Conservation (phyloP, 2,888 invertebrate species). For the Spilarctia lutea region DNA sequence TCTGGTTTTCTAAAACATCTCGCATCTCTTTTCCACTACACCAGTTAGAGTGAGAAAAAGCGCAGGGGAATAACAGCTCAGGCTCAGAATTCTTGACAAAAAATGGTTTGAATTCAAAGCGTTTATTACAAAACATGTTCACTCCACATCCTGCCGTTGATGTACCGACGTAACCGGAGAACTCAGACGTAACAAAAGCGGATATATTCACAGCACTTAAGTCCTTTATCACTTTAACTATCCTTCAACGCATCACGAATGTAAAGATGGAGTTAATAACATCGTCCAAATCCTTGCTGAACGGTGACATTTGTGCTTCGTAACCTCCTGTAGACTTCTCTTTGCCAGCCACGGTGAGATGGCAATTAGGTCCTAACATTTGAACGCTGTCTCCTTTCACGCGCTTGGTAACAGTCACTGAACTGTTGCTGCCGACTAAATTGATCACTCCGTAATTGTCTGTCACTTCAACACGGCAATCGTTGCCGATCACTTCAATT, state of each 20-base stretch:
- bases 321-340: constrained; percentile 67
- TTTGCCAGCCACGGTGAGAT: constrained; percentile 75
- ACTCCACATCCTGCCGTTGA: constrained; percentile 15
- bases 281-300: constrained; percentile 81
- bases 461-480: constrained; percentile 74
- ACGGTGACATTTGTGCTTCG: constrained; percentile 79
- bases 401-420: constrained; percentile 70
- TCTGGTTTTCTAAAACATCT: constrained; percentile 3
- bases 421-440: constrained; percentile 75
- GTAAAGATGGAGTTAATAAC: constrained; percentile 82
- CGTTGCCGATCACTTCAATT: constrained; percentile 82
- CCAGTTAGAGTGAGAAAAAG: constrained; percentile 22
- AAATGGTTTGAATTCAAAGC: constrained; percentile 14
- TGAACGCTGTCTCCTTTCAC: constrained; percentile 75
- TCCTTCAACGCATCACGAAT: constrained; percentile 80
- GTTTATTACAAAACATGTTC: constrained; percentile 21
- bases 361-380: constrained; percentile 71
- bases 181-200: constrained; percentile 30
- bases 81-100: constrained; percentile 11
- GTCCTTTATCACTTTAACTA: constrained; percentile 41
- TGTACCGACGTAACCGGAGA: constrained; percentile 13
- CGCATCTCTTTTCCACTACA: constrained; percentile 5
- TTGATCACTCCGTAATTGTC: constrained; percentile 76
- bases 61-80: constrained; percentile 50
- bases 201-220: constrained; percentile 54